Evolutionary conservation across 1,140 invertebrate genomes (phyloP).

Genomic region (Nylanderia fulva): DNA sequence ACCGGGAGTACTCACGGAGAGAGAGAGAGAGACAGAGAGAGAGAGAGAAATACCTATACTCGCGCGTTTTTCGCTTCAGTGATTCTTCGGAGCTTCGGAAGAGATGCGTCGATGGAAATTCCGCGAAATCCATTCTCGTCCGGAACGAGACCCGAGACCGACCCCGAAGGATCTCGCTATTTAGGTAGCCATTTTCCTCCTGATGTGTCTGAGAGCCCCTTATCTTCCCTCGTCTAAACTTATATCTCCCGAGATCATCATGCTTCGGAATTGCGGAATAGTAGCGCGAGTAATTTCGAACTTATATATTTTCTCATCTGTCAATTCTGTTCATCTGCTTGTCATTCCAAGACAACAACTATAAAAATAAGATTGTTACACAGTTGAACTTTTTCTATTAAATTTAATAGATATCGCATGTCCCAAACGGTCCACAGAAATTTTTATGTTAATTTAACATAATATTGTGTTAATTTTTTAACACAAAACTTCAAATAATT

Average conservation of each 20-base stretch:
- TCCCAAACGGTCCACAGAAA: too few species aligned
- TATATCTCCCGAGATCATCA: background rate
- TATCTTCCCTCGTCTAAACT: background rate
- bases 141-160: background rate
- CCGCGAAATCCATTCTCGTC: constrained; percentile 58
- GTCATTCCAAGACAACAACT: too few species aligned
- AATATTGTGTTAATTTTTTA: too few species aligned
- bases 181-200: constrained; percentile 23
- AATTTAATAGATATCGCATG: too few species aligned
- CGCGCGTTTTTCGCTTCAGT: constrained; percentile 37
- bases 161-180: constrained; percentile 9
- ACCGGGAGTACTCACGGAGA: background rate
- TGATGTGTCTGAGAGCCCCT: background rate
- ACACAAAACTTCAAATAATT: too few species aligned
- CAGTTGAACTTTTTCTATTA: too few species aligned
- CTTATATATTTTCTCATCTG: too few species aligned
- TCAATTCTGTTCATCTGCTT: too few species aligned
- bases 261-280: background rate
- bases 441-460: too few species aligned
- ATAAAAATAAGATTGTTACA: too few species aligned
- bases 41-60: too few species aligned
- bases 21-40: too few species aligned
- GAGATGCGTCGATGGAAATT: constrained; percentile 54
- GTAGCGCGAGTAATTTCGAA: background rate
- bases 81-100: constrained; percentile 68